Percentiles rank a stretch among this genome's conserved stretches.
Conservation (phyloP, 2,888 invertebrate species). For the Augiades crinisus region DNA sequence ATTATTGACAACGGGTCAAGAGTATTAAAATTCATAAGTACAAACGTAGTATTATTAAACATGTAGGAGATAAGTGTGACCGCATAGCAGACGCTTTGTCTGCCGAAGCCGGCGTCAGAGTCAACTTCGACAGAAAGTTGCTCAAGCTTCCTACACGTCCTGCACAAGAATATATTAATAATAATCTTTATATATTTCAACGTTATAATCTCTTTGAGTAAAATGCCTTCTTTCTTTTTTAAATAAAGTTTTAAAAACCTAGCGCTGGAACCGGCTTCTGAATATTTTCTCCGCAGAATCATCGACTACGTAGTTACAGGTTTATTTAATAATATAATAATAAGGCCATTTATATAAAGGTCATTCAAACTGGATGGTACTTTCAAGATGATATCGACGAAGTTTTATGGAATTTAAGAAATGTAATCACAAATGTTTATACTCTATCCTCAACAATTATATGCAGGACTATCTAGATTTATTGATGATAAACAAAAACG, state of each 20-base stretch:
- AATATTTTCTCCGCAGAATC: slow-evolving; percentile 6
- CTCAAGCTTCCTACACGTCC: background rate
- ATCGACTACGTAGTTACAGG: slow-evolving; percentile 40
- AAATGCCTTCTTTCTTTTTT: too few species aligned
- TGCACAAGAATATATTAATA: background rate
- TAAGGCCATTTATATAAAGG: slow-evolving; percentile 70
- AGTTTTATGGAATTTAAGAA: slow-evolving; percentile 46
- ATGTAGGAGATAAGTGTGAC: slow-evolving; percentile 8
- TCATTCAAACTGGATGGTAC: slow-evolving; percentile 60
- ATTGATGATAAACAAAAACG: too few species aligned
- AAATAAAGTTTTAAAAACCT: background rate
- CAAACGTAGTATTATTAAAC: slow-evolving; percentile 6
- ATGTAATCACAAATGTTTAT: slow-evolving; percentile 34
- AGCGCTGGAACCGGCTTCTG: background rate
- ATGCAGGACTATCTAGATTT: too few species aligned
- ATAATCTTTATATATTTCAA: too few species aligned
- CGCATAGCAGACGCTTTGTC: slow-evolving; percentile 36
- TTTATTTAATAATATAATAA: slow-evolving; percentile 55
- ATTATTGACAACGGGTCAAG: slow-evolving; percentile 33
- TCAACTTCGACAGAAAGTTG: slow-evolving; percentile 5
- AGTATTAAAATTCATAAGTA: slow-evolving; percentile 16
- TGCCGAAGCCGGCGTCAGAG: slow-evolving; percentile 25
- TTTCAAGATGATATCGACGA: slow-evolving; percentile 53
- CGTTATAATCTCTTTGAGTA: too few species aligned
- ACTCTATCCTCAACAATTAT: background rate